Base-by-base conservation (phyloP, 1,140 invertebrate species). In the Aphaenogaster floridana region DNA sequence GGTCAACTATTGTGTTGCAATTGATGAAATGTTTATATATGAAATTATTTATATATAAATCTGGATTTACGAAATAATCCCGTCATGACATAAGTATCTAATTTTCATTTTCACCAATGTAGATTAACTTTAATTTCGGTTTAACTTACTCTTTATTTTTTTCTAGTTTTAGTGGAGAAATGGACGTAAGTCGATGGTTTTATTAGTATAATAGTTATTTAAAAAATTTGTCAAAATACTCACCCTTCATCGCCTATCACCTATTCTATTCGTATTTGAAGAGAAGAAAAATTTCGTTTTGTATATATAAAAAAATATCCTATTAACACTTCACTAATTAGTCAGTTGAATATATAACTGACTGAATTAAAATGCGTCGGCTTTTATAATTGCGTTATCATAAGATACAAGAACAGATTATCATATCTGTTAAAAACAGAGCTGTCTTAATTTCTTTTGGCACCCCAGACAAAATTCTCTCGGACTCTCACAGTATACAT, bases 341-440 rank as follows among this genome's bases (percentile, higher is more conserved):
- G 36, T 84, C 66, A 69, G 66, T 61, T 59, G 15, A 21, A 57
- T 54, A 34, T 8, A 54, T 54, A 9, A 71, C 48, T 81, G 50
- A 28, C 1, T 48, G 13, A 61, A 61, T 52, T 74, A 84, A 28
- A 45, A 4, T n/a, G 52, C 71, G 11, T 9, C 68, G 11, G 52
- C 52, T 84, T 76, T 84, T 84, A 61, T 84, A 84, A 83, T 59
- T 1, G 7, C 52, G 52, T 83, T 84, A 84, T 76, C 80, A 4
- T 28, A 28, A 28, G 28, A 28, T 28, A 28, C 68, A 72, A 57
- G 36, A 50, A 83, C 28, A 74, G 68, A 61, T 84, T 84, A 76
- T 50, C 54, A 61, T 74, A 61, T 74, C 80, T 84, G n/a, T 69
- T 39, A 54, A 79, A 79, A 34, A 52, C 36, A 69, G 48, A 52